Base-by-base conservation (phyloP, 2,113 vertebrate species). In the Myrmecophaga tridactyla region DNA sequence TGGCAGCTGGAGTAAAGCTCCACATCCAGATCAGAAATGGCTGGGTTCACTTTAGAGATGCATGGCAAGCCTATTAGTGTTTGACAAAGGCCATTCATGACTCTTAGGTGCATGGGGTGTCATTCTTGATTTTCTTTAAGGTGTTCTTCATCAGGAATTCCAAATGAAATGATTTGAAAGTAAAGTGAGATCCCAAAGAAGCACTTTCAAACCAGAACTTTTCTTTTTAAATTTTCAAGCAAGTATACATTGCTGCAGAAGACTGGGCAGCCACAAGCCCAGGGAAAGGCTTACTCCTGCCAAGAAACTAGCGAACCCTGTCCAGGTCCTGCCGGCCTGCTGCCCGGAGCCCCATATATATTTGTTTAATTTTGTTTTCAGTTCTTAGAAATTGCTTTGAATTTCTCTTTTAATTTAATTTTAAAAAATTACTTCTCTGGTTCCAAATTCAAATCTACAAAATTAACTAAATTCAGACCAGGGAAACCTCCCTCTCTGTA, bases 201-300 rank as follows among this genome's bases (percentile, higher is more conserved):
- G 97, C 96, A 76, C 94, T 97, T 89, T 98, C 94, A 85, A 98
- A 98, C 98, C 98, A 98, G 34, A 96, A 97, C 86, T 98, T 98
- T 97, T 98, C 98, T 98, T 98, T 27, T 27, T 77, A 80, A 56
- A 65, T 86, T 92, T 34, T 76, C 62, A 29, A 82, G 43, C 9
- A 86, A 43, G 6, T 82, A 63, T 27, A 83, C 86, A 1, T 69
- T 86, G 18, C 34, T 27, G 25, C 7, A 29, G 41, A 21, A 56
- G 48, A 76, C 46, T 56, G 25, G 86, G 25, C 70, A 86, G 46
- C 8, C n/a, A 4, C 14, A 31, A 31, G 34, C 31, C 69, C 25
- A 18, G 36, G 75, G 53, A 12, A 6, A 39, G 58, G 3, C 36
- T 46, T 1, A 6, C 12, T 17, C 7, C n/a, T 31, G 29, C 34